Evolutionary conservation across 1,140 invertebrate species (phyloP), one percentile per base, ranked within the genome.

Genomic region (Antheraea mylitta): DNA sequence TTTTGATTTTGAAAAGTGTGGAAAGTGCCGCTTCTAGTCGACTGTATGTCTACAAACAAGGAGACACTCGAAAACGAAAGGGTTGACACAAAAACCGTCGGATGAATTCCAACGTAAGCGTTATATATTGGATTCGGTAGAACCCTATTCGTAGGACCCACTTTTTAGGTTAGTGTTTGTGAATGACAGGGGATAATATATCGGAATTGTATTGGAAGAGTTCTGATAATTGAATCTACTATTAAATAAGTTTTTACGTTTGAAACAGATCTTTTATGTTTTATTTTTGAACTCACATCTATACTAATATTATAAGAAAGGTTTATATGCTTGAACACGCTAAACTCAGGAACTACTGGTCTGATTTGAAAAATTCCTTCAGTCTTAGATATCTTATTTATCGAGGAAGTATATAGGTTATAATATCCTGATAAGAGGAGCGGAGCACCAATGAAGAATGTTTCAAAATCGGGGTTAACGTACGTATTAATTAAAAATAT

Each of bases 21-120:
- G 36, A 22, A 63, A 45, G 0, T 48, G 13, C 7, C 38, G 11
- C 7, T 42, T 42, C 38, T 10, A 42, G 38, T 0, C 11, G 22
- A 59, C 42, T 62, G 37, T n/a, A 58, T n/a, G 18, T 59, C 66
- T 59, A 36, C 58, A 19, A 48, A 71, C 37, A 22, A 45, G 63
- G 58, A 72, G 62, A 19, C 19, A 64, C 19, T 30, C 36, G 38
- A 38, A 64, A 74, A 48, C 60, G 69, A 69, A 69, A 74, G 71
- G 69, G 75, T 71, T 66, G 70, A 68, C 67, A 71, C 66, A 75
- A 73, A 80, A 81, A 72, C 66, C 59, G 64, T 68, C 60, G 68
- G 74, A 78, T 79, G 77, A 79, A 79, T 78, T 75, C 70, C 71
- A 77, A 80, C 76, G 70, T 70, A 18, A 64, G 59, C 30, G 13